Conservation (phyloP, 2,888 invertebrate genomes). For the Vesta saturnalis region DNA sequence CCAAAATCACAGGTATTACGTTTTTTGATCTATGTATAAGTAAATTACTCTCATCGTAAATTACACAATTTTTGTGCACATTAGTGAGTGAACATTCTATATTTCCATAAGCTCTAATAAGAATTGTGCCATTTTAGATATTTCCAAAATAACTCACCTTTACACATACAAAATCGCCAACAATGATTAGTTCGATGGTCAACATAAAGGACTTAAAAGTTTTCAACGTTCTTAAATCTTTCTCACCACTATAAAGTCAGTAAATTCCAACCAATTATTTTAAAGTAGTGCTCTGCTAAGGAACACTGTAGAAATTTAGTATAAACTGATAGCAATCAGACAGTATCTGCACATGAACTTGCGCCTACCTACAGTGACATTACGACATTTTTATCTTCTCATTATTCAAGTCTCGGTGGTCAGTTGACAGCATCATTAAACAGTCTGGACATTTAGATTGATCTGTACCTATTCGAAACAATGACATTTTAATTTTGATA, state of each 20-base stretch:
- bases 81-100: no score
- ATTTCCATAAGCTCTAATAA: no score
- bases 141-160: no score
- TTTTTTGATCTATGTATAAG: no score
- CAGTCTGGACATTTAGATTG: slow-evolving; percentile 40
- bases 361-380: slow-evolving; percentile 40
- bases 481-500: slow-evolving; percentile 30
- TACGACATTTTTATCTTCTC: slow-evolving; percentile 43
- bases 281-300: slow-evolving; percentile 19
- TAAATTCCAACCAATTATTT: slow-evolving; percentile 21
- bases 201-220: neutral
- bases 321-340: slow-evolving; percentile 33
- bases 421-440: slow-evolving; percentile 45
- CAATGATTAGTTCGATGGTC: neutral
- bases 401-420: slow-evolving; percentile 39
- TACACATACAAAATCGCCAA: no score
- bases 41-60: no score
- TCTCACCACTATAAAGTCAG: slow-evolving; percentile 7
- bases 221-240: neutral
- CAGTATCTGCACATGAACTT: slow-evolving; percentile 28
- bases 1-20: no score
- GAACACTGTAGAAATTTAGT: slow-evolving; percentile 23
- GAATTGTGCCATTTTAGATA: no score
- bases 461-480: slow-evolving; percentile 40
- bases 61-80: no score